Percentiles rank a stretch among this genome's conserved stretches.
Conservation (phyloP, 2,113 vertebrate species). For the Sinocyclocheilus maitianheensis region DNA sequence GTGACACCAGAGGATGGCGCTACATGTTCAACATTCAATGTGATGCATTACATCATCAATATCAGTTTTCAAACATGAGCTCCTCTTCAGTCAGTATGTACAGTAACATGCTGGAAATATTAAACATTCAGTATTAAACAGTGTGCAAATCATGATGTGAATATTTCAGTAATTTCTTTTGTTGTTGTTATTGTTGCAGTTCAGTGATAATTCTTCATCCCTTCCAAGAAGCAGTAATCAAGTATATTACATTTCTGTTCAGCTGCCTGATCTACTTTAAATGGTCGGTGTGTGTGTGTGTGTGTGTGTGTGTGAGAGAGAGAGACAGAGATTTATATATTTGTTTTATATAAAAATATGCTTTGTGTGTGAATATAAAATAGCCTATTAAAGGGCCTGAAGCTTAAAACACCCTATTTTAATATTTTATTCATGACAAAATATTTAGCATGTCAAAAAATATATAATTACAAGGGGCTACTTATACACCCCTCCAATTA, state of each 20-base stretch:
- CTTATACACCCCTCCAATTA: background rate
- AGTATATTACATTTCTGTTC: constrained; percentile 46
- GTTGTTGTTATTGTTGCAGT: background rate
- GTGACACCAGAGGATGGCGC: constrained; percentile 7
- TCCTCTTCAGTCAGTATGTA: too few species aligned
- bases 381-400: too few species aligned
- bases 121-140: background rate
- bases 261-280: constrained; percentile 34
- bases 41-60: background rate
- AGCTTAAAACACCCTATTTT: background rate
- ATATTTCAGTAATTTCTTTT: background rate
- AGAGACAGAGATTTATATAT: background rate
- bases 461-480: background rate
- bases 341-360: background rate
- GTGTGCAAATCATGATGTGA: background rate
- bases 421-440: background rate
- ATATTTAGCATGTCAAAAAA: background rate
- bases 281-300: background rate
- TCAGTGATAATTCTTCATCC: background rate
- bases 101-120: background rate
- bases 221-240: constrained; percentile 47
- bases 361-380: too few species aligned
- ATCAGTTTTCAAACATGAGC: background rate
- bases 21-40: background rate
- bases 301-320: too few species aligned